Percentiles rank a stretch among this genome's conserved stretches.
Evolutionary conservation across 2,888 invertebrate species (phyloP).

Genomic region (Galerucella nymphaeae): DNA sequence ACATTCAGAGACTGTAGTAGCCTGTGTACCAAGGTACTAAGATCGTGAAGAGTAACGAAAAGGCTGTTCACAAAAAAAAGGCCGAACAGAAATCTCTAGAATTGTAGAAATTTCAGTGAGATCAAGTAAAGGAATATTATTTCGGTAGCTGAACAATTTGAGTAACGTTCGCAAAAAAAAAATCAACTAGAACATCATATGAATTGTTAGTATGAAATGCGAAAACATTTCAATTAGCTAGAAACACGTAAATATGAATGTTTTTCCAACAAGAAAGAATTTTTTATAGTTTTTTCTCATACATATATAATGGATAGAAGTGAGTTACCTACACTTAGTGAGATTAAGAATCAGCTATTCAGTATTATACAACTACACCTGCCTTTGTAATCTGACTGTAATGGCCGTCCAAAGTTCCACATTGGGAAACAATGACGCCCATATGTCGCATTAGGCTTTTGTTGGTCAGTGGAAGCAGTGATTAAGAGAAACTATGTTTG

Average conservation of each 20-base stretch:
- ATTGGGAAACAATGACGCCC: conserved; percentile 56
- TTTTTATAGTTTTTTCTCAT: background rate
- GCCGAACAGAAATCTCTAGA: too few relatives aligned
- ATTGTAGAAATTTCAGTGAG: too few relatives aligned
- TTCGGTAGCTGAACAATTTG: too few relatives aligned
- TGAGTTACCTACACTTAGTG: conserved; percentile 2
- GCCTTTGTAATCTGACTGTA: conserved; percentile 55
- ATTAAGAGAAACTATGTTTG: conserved; percentile 51
- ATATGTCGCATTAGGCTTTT: conserved; percentile 58
- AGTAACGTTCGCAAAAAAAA: too few relatives aligned
- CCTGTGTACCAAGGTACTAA: too few relatives aligned
- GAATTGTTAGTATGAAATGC: too few relatives aligned
- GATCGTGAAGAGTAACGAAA: too few relatives aligned
- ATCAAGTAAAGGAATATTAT: too few relatives aligned
- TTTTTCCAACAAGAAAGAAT: background rate
- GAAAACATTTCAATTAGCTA: background rate
- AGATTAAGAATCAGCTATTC: conserved; percentile 9
- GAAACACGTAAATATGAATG: background rate
- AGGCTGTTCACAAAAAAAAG: too few relatives aligned
- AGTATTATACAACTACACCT: conserved; percentile 42
- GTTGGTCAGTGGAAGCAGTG: conserved; percentile 49
- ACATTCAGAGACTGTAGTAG: too few relatives aligned
- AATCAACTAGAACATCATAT: too few relatives aligned
- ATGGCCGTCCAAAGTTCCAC: conserved; percentile 53
- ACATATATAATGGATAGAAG: background rate